A percentile compares a stretch with the other conserved stretches of the same genome.
phyloP scores from a whole-genome alignment of 2,113 vertebrate species.

The Cairina moschata region DNA sequence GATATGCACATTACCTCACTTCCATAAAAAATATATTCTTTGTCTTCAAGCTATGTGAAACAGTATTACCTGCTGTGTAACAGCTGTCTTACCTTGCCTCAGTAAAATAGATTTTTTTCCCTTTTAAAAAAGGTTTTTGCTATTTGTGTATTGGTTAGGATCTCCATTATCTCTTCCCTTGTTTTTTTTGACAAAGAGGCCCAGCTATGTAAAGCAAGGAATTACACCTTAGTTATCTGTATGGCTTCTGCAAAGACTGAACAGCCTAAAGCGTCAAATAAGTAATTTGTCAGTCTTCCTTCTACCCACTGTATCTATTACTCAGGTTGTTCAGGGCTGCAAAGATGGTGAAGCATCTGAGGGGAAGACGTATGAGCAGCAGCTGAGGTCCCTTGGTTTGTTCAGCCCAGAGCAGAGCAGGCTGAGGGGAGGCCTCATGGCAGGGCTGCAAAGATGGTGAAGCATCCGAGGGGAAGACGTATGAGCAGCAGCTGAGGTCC shows the following conservation, averaged over 20 bases:
- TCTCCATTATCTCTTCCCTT: background rate
- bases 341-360: no score
- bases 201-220: background rate
- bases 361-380: no score
- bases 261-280: background rate
- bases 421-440: no score
- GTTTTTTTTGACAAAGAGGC: background rate
- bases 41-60: background rate
- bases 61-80: background rate
- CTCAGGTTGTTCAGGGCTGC: background rate
- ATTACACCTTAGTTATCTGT: background rate
- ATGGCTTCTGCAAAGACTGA: background rate
- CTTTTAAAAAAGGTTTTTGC: background rate
- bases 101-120: background rate
- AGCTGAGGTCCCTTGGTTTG: no score
- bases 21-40: background rate
- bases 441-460: background rate
- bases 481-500: no score
- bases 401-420: no score
- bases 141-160: background rate
- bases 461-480: no score
- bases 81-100: background rate
- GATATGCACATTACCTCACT: background rate
- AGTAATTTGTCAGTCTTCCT: background rate
- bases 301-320: background rate